Base-by-base conservation (phyloP, 1,140 invertebrate species). In the Caligus rogercresseyi region DNA sequence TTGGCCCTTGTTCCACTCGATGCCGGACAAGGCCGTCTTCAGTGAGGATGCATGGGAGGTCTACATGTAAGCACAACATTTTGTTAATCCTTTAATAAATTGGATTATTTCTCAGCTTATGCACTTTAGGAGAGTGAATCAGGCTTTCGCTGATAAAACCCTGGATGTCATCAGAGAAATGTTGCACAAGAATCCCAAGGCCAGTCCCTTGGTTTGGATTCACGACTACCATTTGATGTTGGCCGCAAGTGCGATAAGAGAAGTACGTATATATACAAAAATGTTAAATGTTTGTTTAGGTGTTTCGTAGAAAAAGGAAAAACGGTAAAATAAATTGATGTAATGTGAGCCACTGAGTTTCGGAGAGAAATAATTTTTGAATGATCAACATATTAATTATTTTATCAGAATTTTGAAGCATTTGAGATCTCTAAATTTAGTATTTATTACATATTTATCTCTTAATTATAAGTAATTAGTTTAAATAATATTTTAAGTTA, bases 141-240 rank as follows among this genome's bases (percentile, higher is more conserved):
- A 86, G 67, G 76, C 83, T 69, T 91, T 92, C 70, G 87, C 87
- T 0, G 79, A 81, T 20, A 81, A 83, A 68, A 87, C 87, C 0
- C 77, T 89, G 52, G 69, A 78, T 62, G 87, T 86, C 0, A 68
- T 91, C 20, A 66, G 67, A 53, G 54, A 65, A 7, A 31, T 68
- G 4, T 51, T 67, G 19, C 67, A 83, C 52, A 78, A 79, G 7
- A 74, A 79, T 43, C 76, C 72, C 66, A 81, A 78, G 57, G 75
- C 74, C 68, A 78, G 75, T 1, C 87, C 87, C 0, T 77, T 92
- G 18, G 80, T 92, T 0, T 92, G 88, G 89, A 81, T 92, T 16
- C 88, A 92, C 67, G 89, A 93, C 71, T 93, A 93, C 72, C 89
- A 92, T 69, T 75, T 93, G 2, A 89, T 90, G 85, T 72, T 89